These are phyloP conservation scores for Sarcophaga variegata DNA, from an alignment of 2,888 invertebrate genomes.

Conservation along the genomic window DNA sequence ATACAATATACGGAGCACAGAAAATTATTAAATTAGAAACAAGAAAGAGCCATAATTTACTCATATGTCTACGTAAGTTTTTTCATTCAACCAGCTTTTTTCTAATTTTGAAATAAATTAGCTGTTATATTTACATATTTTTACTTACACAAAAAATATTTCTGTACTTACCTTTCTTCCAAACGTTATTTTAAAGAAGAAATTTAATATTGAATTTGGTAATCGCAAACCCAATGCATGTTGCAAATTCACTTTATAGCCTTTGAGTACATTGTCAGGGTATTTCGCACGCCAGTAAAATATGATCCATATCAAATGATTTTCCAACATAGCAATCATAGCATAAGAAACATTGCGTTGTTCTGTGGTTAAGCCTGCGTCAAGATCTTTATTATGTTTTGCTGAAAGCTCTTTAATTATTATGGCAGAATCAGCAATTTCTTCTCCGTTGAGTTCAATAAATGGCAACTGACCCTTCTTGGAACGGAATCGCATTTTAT, in stretches of 20 bases:
- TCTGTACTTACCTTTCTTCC: slow-evolving; percentile 87
- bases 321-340: slow-evolving; percentile 96
- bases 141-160: neutral
- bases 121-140: too few relatives aligned
- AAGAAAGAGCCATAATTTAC: neutral
- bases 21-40: too few relatives aligned
- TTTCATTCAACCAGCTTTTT: neutral
- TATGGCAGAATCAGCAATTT: slow-evolving; percentile 95
- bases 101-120: neutral
- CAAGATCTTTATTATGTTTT: slow-evolving; percentile 92
- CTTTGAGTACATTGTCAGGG: slow-evolving; percentile 93
- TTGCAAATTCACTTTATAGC: slow-evolving; percentile 95
- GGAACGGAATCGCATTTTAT: slow-evolving; percentile 95
- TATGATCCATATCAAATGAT: slow-evolving; percentile 95
- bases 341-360: slow-evolving; percentile 95
- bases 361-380: slow-evolving; percentile 90
- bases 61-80: neutral
- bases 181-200: slow-evolving; percentile 94
- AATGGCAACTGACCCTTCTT: slow-evolving; percentile 97
- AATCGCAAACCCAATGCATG: slow-evolving; percentile 93
- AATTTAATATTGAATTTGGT: slow-evolving; percentile 93
- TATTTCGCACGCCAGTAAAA: slow-evolving; percentile 96
- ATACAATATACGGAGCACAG: too few relatives aligned
- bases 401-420: slow-evolving; percentile 94
- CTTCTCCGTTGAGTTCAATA: slow-evolving; percentile 96